Conservation (phyloP, 1,140 invertebrate genomes). For the Hycleus phaleratus region DNA sequence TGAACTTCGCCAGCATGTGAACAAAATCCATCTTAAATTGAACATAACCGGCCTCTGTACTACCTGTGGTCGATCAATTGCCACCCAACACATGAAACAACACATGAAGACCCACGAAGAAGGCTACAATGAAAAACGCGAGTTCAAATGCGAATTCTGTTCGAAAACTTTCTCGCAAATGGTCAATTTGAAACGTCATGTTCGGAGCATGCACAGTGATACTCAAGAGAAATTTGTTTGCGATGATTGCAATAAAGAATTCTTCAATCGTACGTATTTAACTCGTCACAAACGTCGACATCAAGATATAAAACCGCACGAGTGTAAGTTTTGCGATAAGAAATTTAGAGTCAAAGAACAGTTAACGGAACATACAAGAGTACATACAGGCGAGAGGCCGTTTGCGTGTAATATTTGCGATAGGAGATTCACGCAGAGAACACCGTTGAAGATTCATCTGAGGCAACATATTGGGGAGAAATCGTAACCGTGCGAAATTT, state of each 20-base stretch:
- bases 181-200: slow-evolving; percentile 1
- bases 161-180: not conserved
- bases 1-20: slow-evolving; percentile 29
- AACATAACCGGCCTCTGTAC: slow-evolving; percentile 19
- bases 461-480: slow-evolving; percentile 57
- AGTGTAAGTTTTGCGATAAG: slow-evolving; percentile 49
- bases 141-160: not conserved
- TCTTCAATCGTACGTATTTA: slow-evolving; percentile 24
- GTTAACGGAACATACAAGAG: slow-evolving; percentile 51
- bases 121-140: not conserved
- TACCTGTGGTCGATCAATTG: slow-evolving; percentile 27
- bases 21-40: slow-evolving; percentile 19
- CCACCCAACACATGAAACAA: slow-evolving; percentile 17
- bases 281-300: slow-evolving; percentile 24
- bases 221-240: slow-evolving; percentile 1
- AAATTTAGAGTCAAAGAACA: slow-evolving; percentile 53
- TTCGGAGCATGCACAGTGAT: too few species aligned
- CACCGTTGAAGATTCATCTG: slow-evolving; percentile 77
- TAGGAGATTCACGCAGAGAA: slow-evolving; percentile 59
- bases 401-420: slow-evolving; percentile 53
- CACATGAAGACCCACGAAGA: not conserved
- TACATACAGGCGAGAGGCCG: slow-evolving; percentile 59
- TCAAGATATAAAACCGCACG: slow-evolving; percentile 44
- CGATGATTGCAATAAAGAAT: slow-evolving; percentile 22
- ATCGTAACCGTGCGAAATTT: slow-evolving; percentile 35